These are phyloP conservation scores for Calephelis nemesis DNA, from an alignment of 1,140 invertebrate species.

Conservation along the genomic window DNA sequence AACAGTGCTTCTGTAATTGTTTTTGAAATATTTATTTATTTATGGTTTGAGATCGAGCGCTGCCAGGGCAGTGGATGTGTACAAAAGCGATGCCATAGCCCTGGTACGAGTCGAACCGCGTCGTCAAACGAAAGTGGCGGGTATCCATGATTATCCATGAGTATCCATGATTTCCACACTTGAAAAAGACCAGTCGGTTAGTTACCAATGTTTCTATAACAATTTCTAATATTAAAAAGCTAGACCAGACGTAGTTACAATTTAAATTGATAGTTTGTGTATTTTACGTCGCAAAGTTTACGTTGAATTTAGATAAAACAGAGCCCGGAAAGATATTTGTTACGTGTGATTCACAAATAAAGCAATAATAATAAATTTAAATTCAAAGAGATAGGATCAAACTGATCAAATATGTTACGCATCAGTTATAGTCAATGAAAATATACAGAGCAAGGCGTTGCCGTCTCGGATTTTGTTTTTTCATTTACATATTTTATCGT, in stretches of 20 bases:
- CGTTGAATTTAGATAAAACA: slow-evolving; percentile 14
- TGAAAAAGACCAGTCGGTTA: too few species aligned
- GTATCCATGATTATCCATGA: too few species aligned
- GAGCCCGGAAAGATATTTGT: neutral
- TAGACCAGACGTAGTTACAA: slow-evolving; percentile 3
- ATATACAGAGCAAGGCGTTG: neutral
- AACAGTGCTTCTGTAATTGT: too few species aligned
- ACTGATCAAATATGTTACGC: neutral
- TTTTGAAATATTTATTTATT: too few species aligned
- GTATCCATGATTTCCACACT: too few species aligned
- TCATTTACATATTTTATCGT: neutral
- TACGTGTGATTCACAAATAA: slow-evolving; percentile 13
- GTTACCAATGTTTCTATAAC: neutral
- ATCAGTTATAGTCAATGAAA: slow-evolving; percentile 12
- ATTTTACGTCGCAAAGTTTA: slow-evolving; percentile 23
- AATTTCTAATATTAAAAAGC: neutral
- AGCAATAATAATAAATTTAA: slow-evolving; percentile 15
- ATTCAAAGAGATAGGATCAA: slow-evolving; percentile 12
- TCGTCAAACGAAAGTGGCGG: too few species aligned
- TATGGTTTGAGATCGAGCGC: too few species aligned
- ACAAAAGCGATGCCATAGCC: too few species aligned
- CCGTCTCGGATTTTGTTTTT: neutral
- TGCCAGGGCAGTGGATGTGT: too few species aligned
- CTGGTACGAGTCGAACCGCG: too few species aligned
- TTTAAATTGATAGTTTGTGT: slow-evolving; percentile 24